Conservation (phyloP, 2,797 vertebrate species). For the Oceanodroma leucorhoa region DNA sequence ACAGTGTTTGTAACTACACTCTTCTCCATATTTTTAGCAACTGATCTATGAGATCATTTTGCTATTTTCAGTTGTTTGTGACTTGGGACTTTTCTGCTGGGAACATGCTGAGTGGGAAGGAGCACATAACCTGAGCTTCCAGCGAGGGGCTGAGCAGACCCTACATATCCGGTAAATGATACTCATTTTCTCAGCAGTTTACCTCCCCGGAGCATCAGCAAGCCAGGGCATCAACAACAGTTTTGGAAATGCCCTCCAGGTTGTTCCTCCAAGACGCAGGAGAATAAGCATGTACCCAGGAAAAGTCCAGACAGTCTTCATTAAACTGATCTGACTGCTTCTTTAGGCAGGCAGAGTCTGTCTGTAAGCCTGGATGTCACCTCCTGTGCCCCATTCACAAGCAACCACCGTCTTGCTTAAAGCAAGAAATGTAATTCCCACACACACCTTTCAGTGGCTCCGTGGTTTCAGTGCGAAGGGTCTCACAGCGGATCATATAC, state of each 20-base stretch:
- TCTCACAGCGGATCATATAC: neutral
- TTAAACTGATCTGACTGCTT: neutral
- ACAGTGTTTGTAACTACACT: slow-evolving; percentile 29
- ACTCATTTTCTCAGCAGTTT: neutral
- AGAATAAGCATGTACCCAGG: neutral
- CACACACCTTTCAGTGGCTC: fast-evolving
- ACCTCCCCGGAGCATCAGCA: neutral
- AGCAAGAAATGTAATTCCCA: neutral
- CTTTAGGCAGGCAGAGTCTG: neutral
- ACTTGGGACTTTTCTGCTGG: slow-evolving; percentile 32
- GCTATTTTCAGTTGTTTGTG: slow-evolving; percentile 70
- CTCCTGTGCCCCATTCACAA: neutral
- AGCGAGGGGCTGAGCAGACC: neutral
- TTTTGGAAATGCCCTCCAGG: neutral
- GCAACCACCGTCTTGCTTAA: neutral
- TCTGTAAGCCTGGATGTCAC: neutral
- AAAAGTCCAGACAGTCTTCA: neutral
- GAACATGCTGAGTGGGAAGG: slow-evolving; percentile 26
- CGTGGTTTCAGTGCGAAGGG: neutral
- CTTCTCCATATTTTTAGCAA: slow-evolving; percentile 62
- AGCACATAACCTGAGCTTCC: neutral
- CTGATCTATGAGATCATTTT: slow-evolving; percentile 66
- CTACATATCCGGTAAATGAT: neutral
- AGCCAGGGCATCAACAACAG: neutral
- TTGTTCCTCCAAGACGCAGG: neutral